Evolutionary conservation across 2,888 invertebrate species (phyloP), one percentile per base, ranked within the genome.

Genomic region (Euspilapteryx auroguttella): DNA sequence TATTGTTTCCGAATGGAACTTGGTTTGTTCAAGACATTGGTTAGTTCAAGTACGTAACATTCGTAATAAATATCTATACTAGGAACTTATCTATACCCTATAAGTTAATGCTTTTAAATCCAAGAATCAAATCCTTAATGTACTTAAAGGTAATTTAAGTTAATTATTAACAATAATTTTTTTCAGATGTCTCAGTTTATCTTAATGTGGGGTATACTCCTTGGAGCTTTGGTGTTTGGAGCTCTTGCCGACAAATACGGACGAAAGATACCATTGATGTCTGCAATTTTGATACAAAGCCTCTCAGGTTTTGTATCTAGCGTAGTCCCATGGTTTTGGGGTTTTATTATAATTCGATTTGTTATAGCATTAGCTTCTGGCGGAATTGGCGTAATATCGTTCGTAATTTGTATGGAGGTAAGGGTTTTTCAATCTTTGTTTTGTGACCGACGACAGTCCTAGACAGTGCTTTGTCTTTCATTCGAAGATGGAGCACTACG

Each of bases 1-100:
- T 7, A 85, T 87, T 22, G 75, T 79, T 17, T 81, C 83, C 1
- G 82, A 85, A 53, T 85, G 82, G 82, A 49, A 81, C 54, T 59
- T 85, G 35, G 82, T 85, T 11, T 85, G 85, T 45, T 65, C 71
- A 4, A 66, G 64, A 25, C 76, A 75, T 42, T 75, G 78, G 62
- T 50, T 79, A 35, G 58, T 79, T 24, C 80, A 83, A 44, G 63
- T 77, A 43, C 15, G 59, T 49, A 39, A 10, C n/a, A 9, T n/a
- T 23, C 7, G 2, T 26, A 23, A 21, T 13, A 17, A 15, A 15
- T 10, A 13, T 11, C 17, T 21, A 21, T 13, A 22, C 9, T n/a
- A n/a, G n/a, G n/a, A n/a, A n/a, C n/a, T n/a, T n/a, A n/a, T n/a
- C n/a, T n/a, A n/a, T n/a, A n/a, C n/a, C n/a, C n/a, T n/a, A n/a